Conservation (phyloP, 2,113 vertebrate species). For the Heteronetta atricapilla region DNA sequence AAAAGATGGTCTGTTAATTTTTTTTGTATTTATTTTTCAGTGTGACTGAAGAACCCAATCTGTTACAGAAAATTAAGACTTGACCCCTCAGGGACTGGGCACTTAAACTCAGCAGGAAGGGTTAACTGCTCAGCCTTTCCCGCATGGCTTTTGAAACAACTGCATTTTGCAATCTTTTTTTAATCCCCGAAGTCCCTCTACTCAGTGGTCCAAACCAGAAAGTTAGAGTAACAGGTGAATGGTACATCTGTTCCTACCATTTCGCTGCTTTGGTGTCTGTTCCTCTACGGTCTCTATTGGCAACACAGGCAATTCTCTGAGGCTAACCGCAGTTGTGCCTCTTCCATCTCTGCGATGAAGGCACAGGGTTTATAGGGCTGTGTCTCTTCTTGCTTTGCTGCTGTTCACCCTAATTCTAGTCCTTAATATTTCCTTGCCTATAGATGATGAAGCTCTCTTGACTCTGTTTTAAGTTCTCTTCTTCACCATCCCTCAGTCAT, state of each 20-base stretch:
- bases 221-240: background rate
- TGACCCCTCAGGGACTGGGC: background rate
- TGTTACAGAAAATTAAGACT: background rate
- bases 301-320: background rate
- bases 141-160: background rate
- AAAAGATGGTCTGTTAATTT: background rate
- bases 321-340: background rate
- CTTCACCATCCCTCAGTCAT: background rate
- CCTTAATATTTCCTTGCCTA: background rate
- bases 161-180: background rate
- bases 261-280: background rate
- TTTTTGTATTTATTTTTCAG: too few species aligned
- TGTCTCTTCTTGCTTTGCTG: background rate
- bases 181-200: background rate
- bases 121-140: background rate
- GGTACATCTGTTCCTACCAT: fast-evolving
- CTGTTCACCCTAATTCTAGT: background rate
- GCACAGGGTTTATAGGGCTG: background rate
- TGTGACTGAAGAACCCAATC: background rate
- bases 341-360: background rate
- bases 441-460: background rate
- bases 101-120: background rate
- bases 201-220: background rate
- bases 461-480: fast-evolving
- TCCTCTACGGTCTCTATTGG: background rate